Percentiles rank a stretch among this genome's conserved stretches.
phyloP scores from a whole-genome alignment of 2,113 vertebrate species.

The Rousettus leschenaultii region DNA sequence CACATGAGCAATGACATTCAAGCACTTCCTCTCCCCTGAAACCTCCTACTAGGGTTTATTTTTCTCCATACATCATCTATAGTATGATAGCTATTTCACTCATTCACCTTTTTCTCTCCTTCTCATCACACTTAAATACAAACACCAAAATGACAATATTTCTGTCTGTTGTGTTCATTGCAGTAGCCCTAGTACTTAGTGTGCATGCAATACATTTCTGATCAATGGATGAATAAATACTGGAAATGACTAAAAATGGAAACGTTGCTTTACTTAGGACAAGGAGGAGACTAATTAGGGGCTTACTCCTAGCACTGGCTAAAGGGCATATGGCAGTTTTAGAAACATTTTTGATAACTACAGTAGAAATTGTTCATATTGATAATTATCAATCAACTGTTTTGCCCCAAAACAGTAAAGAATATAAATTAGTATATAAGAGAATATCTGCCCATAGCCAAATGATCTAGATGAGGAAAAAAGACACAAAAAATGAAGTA shows the following conservation, averaged over 20 bases:
- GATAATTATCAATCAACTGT: not conserved
- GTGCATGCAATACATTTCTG: not conserved
- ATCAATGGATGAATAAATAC: not conserved
- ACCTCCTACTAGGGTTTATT: not conserved
- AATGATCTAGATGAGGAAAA: not conserved
- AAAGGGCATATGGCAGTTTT: not conserved
- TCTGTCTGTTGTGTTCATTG: not conserved
- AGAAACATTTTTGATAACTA: not conserved
- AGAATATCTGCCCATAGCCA: not conserved
- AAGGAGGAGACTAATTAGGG: not conserved
- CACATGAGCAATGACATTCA: not conserved
- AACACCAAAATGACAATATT: not conserved
- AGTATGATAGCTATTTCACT: not conserved
- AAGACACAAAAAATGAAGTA: not conserved
- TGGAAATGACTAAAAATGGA: not conserved
- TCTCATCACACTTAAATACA: not conserved
- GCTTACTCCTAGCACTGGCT: not conserved
- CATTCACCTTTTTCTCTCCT: not conserved
- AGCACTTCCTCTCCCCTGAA: not conserved
- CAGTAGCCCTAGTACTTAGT: not conserved
- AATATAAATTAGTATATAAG: not conserved
- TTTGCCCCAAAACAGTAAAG: not conserved
- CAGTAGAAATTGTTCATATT: not conserved
- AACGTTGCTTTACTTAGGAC: not conserved
- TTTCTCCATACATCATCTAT: not conserved